Percentiles rank a stretch among this genome's conserved stretches.
These are phyloP conservation scores for Hypotaenidia philippensis DNA, from an alignment of 2,797 vertebrate species.

Conservation along the genomic window DNA sequence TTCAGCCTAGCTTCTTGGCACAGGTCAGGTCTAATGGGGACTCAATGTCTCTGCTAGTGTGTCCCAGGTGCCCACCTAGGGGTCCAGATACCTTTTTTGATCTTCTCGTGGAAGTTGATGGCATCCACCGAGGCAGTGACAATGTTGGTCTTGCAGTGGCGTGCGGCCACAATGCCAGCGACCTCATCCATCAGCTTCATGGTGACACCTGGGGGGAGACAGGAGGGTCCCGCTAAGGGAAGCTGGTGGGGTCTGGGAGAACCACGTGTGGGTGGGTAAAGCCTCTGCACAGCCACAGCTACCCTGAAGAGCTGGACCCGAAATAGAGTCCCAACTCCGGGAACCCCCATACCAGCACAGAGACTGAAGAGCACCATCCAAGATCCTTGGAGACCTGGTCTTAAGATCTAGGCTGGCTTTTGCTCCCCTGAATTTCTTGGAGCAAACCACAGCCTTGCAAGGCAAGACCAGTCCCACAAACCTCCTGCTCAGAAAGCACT, in stretches of 20 bases:
- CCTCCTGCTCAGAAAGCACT: neutral
- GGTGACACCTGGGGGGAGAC: constrained; percentile 86
- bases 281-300: neutral
- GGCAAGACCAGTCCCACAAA: neutral
- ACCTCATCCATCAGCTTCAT: constrained; percentile 99
- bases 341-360: neutral
- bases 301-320: accelerated
- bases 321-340: neutral
- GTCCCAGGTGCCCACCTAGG: accelerated
- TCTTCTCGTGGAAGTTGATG: constrained; percentile 96
- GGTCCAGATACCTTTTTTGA: constrained; percentile 88
- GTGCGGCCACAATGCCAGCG: constrained; percentile 91
- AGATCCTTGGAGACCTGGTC: neutral
- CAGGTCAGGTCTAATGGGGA: neutral
- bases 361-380: neutral
- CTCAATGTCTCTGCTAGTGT: neutral
- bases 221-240: neutral
- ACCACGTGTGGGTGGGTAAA: accelerated
- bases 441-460: neutral
- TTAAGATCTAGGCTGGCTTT: neutral
- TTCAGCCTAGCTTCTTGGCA: neutral
- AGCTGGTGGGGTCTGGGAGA: neutral
- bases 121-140: constrained; percentile 95
- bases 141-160: constrained; percentile 95
- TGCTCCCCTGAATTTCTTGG: accelerated